Base-by-base conservation (phyloP, 64 coral and sea anemone genomes). In the Stichodactyla helianthus region DNA sequence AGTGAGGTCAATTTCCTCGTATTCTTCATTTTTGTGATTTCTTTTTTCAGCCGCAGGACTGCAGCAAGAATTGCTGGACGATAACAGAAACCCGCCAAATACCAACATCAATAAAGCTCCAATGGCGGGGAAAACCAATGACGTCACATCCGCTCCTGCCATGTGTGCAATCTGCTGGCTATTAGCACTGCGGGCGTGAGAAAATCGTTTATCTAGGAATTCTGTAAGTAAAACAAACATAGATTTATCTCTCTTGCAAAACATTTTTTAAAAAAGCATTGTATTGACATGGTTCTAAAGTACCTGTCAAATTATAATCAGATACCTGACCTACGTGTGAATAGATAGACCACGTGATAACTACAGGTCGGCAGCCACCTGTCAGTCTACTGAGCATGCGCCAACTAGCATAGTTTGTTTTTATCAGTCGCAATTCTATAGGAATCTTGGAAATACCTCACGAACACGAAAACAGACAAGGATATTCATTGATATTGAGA, bases 51-150 rank as follows among this genome's bases (percentile, higher is more conserved):
- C 77, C 15, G 44, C 85, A 22, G 86, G 55, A 52, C 71, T 82
- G 25, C 89, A 86, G 12, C 59, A 54, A 12, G 84, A 19, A 0
- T 4, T 27, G 50, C n/a, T 77, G 55, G 50, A 86, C 12, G 91
- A 92, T 52, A 96, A 85, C 52, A 96, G 35, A 18, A 96, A 44
- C 11, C 91, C 92, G 13, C 87, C 94, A 50, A 93, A 96, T 8
- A 96, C 83, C 18, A 86, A 80, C 90, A 96, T 96, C 44, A 96
- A 62, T 16, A 96, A 22, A 4, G 92, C 94, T 19, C 88, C 94
- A 71, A 96, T 89, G 55, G 86, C 80, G 13, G 94, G 91, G 80
- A 96, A 90, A 9, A 96, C 59, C 50, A 96, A 77, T 35, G 91
- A 53, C 50, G 74, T 89, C 60, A 88, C 53, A 55, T 88, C 84